Evolutionary conservation across 2,888 invertebrate species (phyloP).

Genomic region (Cheilosia grossa): DNA sequence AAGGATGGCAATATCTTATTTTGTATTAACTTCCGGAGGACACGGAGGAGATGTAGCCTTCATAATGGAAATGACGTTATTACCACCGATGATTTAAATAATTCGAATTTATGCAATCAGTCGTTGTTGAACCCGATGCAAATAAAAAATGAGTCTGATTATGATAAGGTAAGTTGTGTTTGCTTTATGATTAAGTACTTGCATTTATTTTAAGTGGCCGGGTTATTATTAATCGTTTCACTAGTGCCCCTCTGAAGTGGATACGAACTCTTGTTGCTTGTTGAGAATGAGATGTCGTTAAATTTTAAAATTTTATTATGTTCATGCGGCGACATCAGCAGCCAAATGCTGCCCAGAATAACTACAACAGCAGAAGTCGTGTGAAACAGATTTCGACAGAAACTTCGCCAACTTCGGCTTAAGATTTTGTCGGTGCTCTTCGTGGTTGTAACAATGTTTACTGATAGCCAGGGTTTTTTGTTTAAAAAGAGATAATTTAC

Average conservation of each 20-base stretch:
- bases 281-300: neutral
- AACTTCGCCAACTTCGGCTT: too few species aligned
- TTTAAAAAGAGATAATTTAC: too few species aligned
- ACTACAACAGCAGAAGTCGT: too few species aligned
- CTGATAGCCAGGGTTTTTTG: too few species aligned
- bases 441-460: too few species aligned
- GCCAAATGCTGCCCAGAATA: too few species aligned
- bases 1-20: slow-evolving; percentile 81
- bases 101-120: slow-evolving; percentile 81
- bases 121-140: slow-evolving; percentile 81
- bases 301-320: too few species aligned
- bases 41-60: slow-evolving; percentile 79
- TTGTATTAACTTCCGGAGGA: slow-evolving; percentile 81
- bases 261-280: neutral
- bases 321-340: too few species aligned
- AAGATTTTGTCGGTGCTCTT: too few species aligned
- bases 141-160: slow-evolving; percentile 81
- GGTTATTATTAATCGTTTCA: neutral
- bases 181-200: neutral
- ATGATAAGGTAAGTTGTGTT: slow-evolving; percentile 80
- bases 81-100: slow-evolving; percentile 77
- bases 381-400: too few species aligned
- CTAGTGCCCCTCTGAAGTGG: neutral
- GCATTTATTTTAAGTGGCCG: neutral
- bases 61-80: slow-evolving; percentile 78